Evolutionary conservation across 2,797 vertebrate species (phyloP), one percentile per base, ranked within the genome.

Genomic region (Coccyzus lansbergi): DNA sequence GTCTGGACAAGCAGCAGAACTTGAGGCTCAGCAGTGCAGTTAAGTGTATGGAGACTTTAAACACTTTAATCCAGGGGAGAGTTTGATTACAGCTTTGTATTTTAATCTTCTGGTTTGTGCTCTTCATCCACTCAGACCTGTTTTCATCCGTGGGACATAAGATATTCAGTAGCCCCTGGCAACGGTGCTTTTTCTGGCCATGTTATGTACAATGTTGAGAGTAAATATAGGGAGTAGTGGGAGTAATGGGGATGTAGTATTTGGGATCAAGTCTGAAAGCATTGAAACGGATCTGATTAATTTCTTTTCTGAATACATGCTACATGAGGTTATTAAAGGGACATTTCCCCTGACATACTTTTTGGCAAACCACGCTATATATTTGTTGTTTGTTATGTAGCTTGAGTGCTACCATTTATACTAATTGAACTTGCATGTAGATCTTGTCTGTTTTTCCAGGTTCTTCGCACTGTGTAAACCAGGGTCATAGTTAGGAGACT

Each of bases 221-320:
- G 31, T 60, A 88, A 76, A 44, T 16, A 7, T 1, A 53, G 22
- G 1, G 2, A 40, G 19, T 7, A 21, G 48, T 49, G 44, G 38
- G 12, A 63, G 8, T 51, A 53, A 36, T 19, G 44, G 21, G 38
- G n/a, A 19, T 51, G 34, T 12, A 62, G 42, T 1, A 1, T 49
- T 77, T 52, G 72, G 40, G 44, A 24, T 77, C 3, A 2, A 48
- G 34, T 42, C 62, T 0, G 0, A 40, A n/a, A 34, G 31, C 8
- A 3, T 1, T 6, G 58, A 36, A 12, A 25, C 18, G 33, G 22
- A 46, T 46, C 22, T 4, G 3, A 6, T 67, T 59, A 2, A 12
- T 81, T 81, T 84, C 40, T 52, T 93, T 42, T 38, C 26, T 71
- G 36, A n/a, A 10, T 53, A 8, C 56, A 49, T 51, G 67, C 38